These are phyloP conservation scores for Halocaridina rubra DNA, from an alignment of 2,888 invertebrate species.

Conservation along the genomic window DNA sequence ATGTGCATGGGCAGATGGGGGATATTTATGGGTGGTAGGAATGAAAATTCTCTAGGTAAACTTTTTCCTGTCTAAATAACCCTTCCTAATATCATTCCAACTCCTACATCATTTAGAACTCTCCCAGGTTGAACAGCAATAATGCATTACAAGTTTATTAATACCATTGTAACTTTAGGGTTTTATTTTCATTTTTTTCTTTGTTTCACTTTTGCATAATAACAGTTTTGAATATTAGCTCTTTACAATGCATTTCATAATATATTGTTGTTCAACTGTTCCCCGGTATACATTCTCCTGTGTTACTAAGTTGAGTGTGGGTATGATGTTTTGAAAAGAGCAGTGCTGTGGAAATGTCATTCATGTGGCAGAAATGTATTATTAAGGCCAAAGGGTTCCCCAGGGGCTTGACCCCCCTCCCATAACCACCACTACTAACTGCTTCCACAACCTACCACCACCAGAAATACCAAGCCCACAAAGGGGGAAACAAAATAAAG, in stretches of 20 bases:
- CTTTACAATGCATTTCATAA: constrained; percentile 51
- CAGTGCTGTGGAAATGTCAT: constrained; percentile 37
- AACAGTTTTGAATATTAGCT: constrained; percentile 41
- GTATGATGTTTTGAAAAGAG: constrained; percentile 34
- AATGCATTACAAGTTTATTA: constrained; percentile 45
- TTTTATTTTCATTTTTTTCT: constrained; percentile 45
- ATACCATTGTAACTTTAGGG: constrained; percentile 45
- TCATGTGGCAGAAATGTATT: constrained; percentile 36
- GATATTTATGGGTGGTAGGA: constrained; percentile 47
- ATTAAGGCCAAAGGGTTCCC: constrained; percentile 34
- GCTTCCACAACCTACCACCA: constrained; percentile 49
- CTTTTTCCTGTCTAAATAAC: constrained; percentile 34
- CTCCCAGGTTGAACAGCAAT: constrained; percentile 57
- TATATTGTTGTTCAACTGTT: constrained; percentile 57
- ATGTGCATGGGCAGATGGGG: constrained; percentile 49
- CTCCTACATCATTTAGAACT: constrained; percentile 47
- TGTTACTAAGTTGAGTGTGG: constrained; percentile 48
- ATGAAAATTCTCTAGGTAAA: constrained; percentile 45
- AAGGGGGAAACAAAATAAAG: too few relatives aligned
- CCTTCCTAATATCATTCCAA: constrained; percentile 50
- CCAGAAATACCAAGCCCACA: constrained; percentile 34
- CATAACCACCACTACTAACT: constrained; percentile 42
- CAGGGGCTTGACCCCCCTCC: constrained; percentile 19
- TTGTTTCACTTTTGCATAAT: constrained; percentile 52
- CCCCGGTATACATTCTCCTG: constrained; percentile 45